Conservation (phyloP, 2,888 invertebrate genomes). For the Sussaba pulchella region DNA sequence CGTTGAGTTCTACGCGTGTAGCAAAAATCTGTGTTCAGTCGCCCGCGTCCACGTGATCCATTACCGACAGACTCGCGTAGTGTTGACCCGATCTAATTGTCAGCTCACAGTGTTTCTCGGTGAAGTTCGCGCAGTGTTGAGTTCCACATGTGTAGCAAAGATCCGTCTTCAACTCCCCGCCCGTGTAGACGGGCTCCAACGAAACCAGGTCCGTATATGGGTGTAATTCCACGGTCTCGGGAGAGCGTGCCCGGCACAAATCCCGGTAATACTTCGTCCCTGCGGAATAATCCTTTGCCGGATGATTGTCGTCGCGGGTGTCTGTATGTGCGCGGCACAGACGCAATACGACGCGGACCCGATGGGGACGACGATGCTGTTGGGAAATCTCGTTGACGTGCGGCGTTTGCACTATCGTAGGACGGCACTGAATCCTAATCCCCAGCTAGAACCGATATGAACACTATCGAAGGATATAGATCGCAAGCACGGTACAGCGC, state of each 20-base stretch:
- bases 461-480: background rate
- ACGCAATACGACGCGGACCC: background rate
- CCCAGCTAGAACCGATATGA: slow-evolving; percentile 27
- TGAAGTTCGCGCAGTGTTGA: too few relatives aligned
- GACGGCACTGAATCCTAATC: slow-evolving; percentile 31
- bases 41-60: too few relatives aligned
- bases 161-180: too few relatives aligned
- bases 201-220: background rate
- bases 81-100: too few relatives aligned
- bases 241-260: background rate
- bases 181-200: too few relatives aligned
- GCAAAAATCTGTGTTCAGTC: too few relatives aligned
- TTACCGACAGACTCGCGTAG: too few relatives aligned
- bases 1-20: too few relatives aligned
- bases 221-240: slow-evolving; percentile 8
- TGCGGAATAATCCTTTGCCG: slow-evolving; percentile 15
- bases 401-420: background rate
- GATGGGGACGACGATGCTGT: slow-evolving; percentile 16
- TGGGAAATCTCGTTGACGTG: slow-evolving; percentile 42
- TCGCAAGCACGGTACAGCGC: background rate
- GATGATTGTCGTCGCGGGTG: slow-evolving; percentile 24
- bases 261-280: slow-evolving; percentile 5
- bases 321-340: background rate
- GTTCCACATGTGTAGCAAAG: too few relatives aligned
- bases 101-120: too few relatives aligned